Evolutionary conservation across 2,888 invertebrate species (phyloP), one percentile per base, ranked within the genome.

Genomic region (Tipula unca): DNA sequence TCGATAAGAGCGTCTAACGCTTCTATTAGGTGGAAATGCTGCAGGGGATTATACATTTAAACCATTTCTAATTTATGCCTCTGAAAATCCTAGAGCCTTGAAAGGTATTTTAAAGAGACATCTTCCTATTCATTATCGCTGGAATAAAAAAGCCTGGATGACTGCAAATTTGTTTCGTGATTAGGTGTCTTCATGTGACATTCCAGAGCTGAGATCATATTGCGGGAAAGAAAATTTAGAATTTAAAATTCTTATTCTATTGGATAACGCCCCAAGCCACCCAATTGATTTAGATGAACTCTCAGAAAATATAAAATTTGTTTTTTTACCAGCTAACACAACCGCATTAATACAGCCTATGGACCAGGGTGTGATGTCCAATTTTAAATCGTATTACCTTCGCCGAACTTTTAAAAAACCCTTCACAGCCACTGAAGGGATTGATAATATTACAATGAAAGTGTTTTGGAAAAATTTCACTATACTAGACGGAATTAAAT

Each of bases 61-160:
- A 87, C 88, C 39, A 39, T 35, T 84, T 86, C 82, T 89, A 82
- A 84, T 84, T 84, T 32, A 84, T 84, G 29, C 29, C n/a, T 84
- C 83, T 35, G 35, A 84, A 84, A 84, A 84, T 82, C 83, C 83
- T 1, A 82, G 29, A 82, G 83, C 83, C n/a, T 32, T 84, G 14
- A 89, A 89, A 87, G 87, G 88, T 85, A 86, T 87, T 84, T 87
- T 86, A 84, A 89, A 89, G 86, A 86, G 87, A 54, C 85, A 87
- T 85, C 87, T 89, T 82, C 88, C 88, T 86, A 88, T 89, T 4
- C 86, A 87, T 82, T 89, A 88, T 88, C 87, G 87, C 85, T 87
- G 87, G 32, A 89, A 89, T 86, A 87, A 87, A 85, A 89, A 89
- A 87, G 88, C 89, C 85, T 88, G 88, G 88, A 87, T 89, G 87